Evolutionary conservation across 2,113 vertebrate species (phyloP).

Genomic region (Hippocampus comes): DNA sequence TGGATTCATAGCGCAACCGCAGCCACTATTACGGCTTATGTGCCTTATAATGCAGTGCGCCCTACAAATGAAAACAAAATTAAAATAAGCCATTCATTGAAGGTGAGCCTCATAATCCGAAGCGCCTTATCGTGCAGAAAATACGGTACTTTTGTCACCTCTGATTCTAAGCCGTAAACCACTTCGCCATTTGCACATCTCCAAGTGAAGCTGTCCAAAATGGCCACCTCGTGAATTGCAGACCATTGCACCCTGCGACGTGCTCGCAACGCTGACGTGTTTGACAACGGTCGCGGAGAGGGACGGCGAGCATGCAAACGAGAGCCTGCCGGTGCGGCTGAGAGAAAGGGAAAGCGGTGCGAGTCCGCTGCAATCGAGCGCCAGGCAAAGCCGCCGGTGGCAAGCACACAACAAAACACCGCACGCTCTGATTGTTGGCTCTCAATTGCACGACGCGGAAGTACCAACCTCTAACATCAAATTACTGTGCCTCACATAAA

Average conservation of each 20-base stretch:
- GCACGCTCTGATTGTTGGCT: conserved; percentile 52
- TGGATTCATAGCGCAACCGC: no score
- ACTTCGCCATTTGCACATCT: background rate
- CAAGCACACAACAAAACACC: conserved; percentile 28
- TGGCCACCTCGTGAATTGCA: conserved; percentile 14
- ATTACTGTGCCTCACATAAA: conserved; percentile 99
- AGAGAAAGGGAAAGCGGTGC: background rate
- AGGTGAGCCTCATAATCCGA: no score
- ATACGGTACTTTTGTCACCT: no score
- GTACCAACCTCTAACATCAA: conserved; percentile 99
- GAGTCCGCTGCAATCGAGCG: conserved; percentile 65
- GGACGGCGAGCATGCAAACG: conserved; percentile 1
- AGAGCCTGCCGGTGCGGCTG: background rate
- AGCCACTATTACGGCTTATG: no score
- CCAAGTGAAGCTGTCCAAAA: conserved; percentile 8
- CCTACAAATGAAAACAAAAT: no score
- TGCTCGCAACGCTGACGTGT: background rate
- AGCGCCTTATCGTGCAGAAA: no score
- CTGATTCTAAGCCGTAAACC: no score
- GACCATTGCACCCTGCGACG: conserved; percentile 13
- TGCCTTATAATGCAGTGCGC: no score
- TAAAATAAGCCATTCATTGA: no score
- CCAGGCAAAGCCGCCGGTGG: conserved; percentile 28
- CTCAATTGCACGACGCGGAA: conserved; percentile 45
- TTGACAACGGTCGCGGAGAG: background rate